Evolutionary conservation across 2,113 vertebrate genomes (phyloP), one percentile per base, ranked within the genome.

Genomic region (Bambusicola thoracicus): DNA sequence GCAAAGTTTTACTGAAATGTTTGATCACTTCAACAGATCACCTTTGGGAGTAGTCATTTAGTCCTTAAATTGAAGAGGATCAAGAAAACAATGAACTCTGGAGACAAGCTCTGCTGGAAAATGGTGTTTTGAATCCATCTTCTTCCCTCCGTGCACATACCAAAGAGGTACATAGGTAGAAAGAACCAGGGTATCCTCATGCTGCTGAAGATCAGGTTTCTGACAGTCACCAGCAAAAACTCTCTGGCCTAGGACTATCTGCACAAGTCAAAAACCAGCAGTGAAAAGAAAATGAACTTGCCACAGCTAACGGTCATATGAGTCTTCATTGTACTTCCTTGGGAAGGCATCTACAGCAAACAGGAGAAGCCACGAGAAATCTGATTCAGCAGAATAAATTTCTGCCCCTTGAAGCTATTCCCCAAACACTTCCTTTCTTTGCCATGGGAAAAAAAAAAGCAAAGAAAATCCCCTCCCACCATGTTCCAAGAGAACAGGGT

Each of bases 401-500:
- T 86, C 80, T 88, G 73, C n/a, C 59, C 66, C 90, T 88, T 58
- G 55, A 41, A 88, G 73, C 90, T 93, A 90, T 75, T 95, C 85
- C 90, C 89, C 69, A 44, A 87, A 81, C 48, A 81, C 46, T 81
- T 78, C 53, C 58, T 83, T 91, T 86, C 65, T 83, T 76, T 89
- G 48, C 48, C 38, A 55, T 25, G 80, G 82, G 38, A 65, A 81
- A 46, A 46, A 46, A 22, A 48, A 22, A 49, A 67, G 62, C 49
- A 75, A 21, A 85, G 56, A 65, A 85, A 49, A 58, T 81, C 30
- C 77, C 77, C 73, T 88, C 62, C 48, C 44, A 90, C n/a, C 43
- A 62, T 30, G 69, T 96, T 92, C 81, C 80, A 76, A 76, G 73
- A 94, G 80, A 91, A 88, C 38, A 88, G 69, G 95, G 82, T 15